Evolutionary conservation across 2,113 vertebrate genomes (phyloP).

Genomic region (Hypomesus transpacificus): DNA sequence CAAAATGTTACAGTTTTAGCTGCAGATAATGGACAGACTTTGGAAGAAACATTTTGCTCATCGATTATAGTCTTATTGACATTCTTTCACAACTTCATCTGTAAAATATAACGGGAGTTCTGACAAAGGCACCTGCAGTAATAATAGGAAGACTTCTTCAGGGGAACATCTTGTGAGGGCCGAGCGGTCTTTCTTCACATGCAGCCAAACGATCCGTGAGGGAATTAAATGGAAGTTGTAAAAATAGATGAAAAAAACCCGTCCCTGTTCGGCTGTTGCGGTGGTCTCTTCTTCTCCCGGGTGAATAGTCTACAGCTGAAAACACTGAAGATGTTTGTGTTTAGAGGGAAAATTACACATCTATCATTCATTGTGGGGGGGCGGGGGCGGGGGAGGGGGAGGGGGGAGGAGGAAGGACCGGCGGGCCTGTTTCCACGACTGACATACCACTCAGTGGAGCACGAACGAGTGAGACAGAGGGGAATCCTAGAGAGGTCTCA

Average conservation of each 20-base stretch:
- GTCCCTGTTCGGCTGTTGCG: conserved; percentile 41
- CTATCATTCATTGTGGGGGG: conserved; percentile 44
- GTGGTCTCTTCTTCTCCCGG: conserved; percentile 42
- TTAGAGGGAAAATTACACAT: conserved; percentile 54
- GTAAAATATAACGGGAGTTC: neutral
- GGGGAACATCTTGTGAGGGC: conserved; percentile 55
- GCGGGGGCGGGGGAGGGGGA: neutral
- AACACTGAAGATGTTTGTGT: conserved; percentile 60
- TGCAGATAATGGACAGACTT: neutral
- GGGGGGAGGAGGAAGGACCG: conserved; percentile 24
- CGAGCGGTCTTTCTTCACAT: conserved; percentile 42
- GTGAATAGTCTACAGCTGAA: conserved; percentile 56
- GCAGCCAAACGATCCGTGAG: conserved; percentile 36
- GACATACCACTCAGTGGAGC: conserved; percentile 27
- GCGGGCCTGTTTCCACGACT: conserved; percentile 29
- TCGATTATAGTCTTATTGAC: neutral
- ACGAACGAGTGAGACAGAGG: conserved; percentile 9
- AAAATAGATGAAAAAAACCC: conserved; percentile 53
- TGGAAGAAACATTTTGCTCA: too few relatives aligned
- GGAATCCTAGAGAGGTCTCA: conserved; percentile 1
- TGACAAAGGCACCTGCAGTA: conserved; percentile 45
- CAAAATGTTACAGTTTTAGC: neutral
- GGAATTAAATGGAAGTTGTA: conserved; percentile 57
- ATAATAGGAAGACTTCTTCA: neutral
- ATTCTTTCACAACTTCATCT: neutral